Percentiles rank a stretch among this genome's conserved stretches.
Conservation (phyloP, 1,140 invertebrate species). For the Drosophila sproati region DNA sequence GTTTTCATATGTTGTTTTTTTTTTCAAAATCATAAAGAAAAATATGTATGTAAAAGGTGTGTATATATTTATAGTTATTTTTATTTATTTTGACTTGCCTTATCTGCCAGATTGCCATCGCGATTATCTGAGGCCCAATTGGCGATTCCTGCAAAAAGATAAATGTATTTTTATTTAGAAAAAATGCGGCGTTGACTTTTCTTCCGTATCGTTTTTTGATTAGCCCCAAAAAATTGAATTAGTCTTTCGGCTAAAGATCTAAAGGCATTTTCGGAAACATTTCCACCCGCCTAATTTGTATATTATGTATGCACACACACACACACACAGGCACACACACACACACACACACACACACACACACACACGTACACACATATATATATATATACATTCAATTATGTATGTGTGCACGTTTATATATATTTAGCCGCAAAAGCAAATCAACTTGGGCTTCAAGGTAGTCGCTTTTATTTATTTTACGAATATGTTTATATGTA, state of each 20-base stretch:
- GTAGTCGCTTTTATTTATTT: conserved; percentile 76
- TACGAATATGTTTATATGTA: conserved; percentile 75
- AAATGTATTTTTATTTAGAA: conserved; percentile 40
- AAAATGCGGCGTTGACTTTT: not conserved
- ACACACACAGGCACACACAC: not conserved
- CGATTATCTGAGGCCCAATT: conserved; percentile 81
- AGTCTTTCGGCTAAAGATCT: conserved; percentile 14
- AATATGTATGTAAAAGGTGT: no score
- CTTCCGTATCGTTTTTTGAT: conserved; percentile 13
- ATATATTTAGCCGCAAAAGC: conserved; percentile 24
- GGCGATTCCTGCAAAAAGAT: conserved; percentile 77
- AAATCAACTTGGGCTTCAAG: conserved; percentile 67
- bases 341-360: not conserved
- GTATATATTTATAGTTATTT: not conserved
- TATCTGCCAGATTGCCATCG: conserved; percentile 82
- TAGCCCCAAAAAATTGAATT: conserved; percentile 16
- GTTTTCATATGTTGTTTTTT: conserved; percentile 5
- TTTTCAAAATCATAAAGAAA: not conserved
- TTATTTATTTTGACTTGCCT: conserved; percentile 65
- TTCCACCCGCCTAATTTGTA: conserved; percentile 34
- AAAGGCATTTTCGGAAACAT: conserved; percentile 49
- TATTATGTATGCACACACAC: not conserved
- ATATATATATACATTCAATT: not conserved
- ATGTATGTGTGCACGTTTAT: conserved; percentile 11
- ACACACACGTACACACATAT: not conserved